Evolutionary conservation across 2,797 vertebrate species (phyloP), one percentile per base, ranked within the genome.

Genomic region (Lepilemur ruficaudatus): DNA sequence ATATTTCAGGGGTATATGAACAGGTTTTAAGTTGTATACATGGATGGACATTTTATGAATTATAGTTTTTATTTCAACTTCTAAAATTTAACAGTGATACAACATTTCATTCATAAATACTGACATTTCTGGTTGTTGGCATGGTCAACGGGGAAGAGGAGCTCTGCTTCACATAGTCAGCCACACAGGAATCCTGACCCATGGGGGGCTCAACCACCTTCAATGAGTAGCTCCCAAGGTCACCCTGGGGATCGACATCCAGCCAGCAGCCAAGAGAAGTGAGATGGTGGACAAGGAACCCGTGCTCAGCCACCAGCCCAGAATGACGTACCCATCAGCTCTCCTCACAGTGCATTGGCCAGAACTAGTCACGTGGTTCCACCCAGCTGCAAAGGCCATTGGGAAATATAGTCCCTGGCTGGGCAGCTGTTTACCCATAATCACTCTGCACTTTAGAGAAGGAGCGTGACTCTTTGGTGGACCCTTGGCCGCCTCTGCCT

Each of bases 31-130:
- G 9, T 32, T 48, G 41, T 48, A 57, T 48, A 57, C 20, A 4
- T 14, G 12, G 65, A 50, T 67, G 50, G 41, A 3, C 23, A 52
- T 76, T 89, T 93, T 57, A 35, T 50, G 78, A 67, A 4, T 30
- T 52, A 52, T 17, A 59, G 22, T 92, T 80, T 88, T 80, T 46
- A 72, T 73, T 83, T 93, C 65, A 69, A 48, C 5, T 72, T 84
- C 69, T 55, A 78, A 78, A 61, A 25, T 41, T 9, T n/a, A 65
- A 38, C 15, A 30, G 32, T 2, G 15, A 38, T 28, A 6, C 0
- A 72, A 10, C 18, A 18, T 48, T 55, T 70, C 17, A 14, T 67
- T 76, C 20, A 23, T 43, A 72, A 82, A 46, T 41, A n/a, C 14
- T 46, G 50, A 67, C 10, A 2, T 28, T 84, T 70, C 72, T 75